These are phyloP conservation scores for Aphidius colemani DNA, from an alignment of 2,888 invertebrate genomes.

Conservation along the genomic window DNA sequence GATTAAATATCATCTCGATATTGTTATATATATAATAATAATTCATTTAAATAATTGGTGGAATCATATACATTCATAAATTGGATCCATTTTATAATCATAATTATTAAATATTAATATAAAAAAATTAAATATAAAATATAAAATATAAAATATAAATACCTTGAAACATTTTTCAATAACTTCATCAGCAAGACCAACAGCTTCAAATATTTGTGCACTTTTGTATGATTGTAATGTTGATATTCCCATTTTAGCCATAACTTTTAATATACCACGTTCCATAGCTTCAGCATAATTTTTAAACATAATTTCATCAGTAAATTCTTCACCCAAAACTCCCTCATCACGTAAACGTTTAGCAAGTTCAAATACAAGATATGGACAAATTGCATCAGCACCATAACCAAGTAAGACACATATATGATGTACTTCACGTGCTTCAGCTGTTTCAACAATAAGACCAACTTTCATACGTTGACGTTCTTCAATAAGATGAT, in stretches of 20 bases:
- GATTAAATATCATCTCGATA: not conserved
- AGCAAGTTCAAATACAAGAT: slow-evolving; percentile 93
- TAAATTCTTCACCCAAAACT: slow-evolving; percentile 75
- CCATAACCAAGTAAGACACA: slow-evolving; percentile 95
- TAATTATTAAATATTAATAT: slow-evolving; percentile 10
- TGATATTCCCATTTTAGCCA: slow-evolving; percentile 99
- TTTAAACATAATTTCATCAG: slow-evolving; percentile 80
- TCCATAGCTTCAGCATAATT: slow-evolving; percentile 91
- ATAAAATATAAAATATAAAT: slow-evolving; percentile 57
- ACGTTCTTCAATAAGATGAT: slow-evolving; percentile 91
- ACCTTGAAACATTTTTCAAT: slow-evolving; percentile 91
- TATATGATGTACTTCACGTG: slow-evolving; percentile 94
- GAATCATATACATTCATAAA: slow-evolving; percentile 49
- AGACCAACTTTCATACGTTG: slow-evolving; percentile 96
- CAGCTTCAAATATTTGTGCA: slow-evolving; percentile 99
- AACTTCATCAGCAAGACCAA: slow-evolving; percentile 90
- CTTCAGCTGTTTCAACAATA: slow-evolving; percentile 94
- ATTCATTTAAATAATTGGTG: slow-evolving; percentile 39
- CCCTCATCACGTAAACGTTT: slow-evolving; percentile 84
- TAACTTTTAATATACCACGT: slow-evolving; percentile 88
- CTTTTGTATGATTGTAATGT: slow-evolving; percentile 98
- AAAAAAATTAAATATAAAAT: slow-evolving; percentile 2
- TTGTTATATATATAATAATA: slow-evolving; percentile 4
- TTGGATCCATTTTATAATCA: slow-evolving; percentile 52
- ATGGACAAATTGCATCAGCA: slow-evolving; percentile 97